phyloP scores from a whole-genome alignment of 1,140 invertebrate species.

The Vanessa tameamea region DNA sequence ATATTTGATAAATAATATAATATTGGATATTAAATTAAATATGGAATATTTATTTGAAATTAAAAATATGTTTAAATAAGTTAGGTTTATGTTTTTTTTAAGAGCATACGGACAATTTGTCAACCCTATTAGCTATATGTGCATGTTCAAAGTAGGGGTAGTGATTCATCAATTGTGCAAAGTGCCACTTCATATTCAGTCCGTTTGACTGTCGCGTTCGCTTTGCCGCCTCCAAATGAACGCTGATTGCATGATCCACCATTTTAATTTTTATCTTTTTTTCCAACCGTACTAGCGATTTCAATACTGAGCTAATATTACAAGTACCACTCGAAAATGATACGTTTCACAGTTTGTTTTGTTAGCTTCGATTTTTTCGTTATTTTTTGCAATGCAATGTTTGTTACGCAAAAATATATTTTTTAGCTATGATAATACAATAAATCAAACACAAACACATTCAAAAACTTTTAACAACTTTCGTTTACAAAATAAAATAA shows the following conservation, averaged over 20 bases:
- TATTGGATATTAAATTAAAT: too few species aligned
- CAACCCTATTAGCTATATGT: constrained; percentile 40
- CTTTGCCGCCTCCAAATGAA: constrained; percentile 66
- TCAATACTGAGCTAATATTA: constrained; percentile 48
- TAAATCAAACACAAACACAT: too few species aligned
- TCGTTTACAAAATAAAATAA: too few species aligned
- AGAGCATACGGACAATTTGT: neutral
- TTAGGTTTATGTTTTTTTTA: neutral
- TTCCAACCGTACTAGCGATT: constrained; percentile 31
- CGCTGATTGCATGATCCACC: constrained; percentile 65
- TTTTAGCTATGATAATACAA: too few species aligned
- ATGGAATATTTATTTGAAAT: too few species aligned
- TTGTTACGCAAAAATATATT: too few species aligned
- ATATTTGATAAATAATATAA: too few species aligned
- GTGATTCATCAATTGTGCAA: constrained; percentile 78
- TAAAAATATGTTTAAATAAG: too few species aligned
- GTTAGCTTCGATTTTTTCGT: neutral
- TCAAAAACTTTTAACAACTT: too few species aligned
- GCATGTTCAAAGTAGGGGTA: constrained; percentile 54
- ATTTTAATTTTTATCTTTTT: constrained; percentile 53
- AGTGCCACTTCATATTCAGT: constrained; percentile 77
- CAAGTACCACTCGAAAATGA: constrained; percentile 35
- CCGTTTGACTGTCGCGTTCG: constrained; percentile 65
- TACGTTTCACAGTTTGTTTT: constrained; percentile 31
- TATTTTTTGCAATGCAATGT: neutral